Evolutionary conservation across 2,797 vertebrate species (phyloP).

Genomic region (Pipistrellus kuhlii): DNA sequence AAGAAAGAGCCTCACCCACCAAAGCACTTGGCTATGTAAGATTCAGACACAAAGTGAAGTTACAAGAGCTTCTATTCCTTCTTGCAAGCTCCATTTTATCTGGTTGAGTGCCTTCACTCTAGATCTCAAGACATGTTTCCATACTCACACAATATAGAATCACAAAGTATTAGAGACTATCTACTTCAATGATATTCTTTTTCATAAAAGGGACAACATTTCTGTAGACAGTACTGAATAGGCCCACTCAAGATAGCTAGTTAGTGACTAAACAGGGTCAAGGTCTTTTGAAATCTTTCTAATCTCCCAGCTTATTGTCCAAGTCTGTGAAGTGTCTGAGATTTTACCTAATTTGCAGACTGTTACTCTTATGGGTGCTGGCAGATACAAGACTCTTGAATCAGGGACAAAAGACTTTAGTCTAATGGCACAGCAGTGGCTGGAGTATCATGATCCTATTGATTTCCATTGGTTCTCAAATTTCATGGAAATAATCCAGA

Average conservation of each 20-base stretch:
- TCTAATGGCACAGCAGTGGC: not conserved
- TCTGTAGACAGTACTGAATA: not conserved
- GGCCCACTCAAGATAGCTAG: not conserved
- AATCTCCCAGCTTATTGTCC: not conserved
- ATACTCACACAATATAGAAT: not conserved
- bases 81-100: not conserved
- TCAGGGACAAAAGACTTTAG: not conserved
- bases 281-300: not conserved
- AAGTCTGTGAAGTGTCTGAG: not conserved
- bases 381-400: not conserved
- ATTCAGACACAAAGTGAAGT: not conserved
- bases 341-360: not conserved
- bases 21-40: not conserved
- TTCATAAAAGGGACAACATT: not conserved
- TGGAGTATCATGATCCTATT: rapidly evolving
- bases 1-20: not conserved
- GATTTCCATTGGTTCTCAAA: not conserved
- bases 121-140: not conserved
- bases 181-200: not conserved
- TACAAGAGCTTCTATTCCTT: not conserved
- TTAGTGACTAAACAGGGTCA: not conserved
- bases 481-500: not conserved
- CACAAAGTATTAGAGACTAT: not conserved
- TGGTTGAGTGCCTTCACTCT: not conserved
- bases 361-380: not conserved